These are phyloP conservation scores for Pterois miles DNA, from an alignment of 2,797 vertebrate species.

Conservation along the genomic window DNA sequence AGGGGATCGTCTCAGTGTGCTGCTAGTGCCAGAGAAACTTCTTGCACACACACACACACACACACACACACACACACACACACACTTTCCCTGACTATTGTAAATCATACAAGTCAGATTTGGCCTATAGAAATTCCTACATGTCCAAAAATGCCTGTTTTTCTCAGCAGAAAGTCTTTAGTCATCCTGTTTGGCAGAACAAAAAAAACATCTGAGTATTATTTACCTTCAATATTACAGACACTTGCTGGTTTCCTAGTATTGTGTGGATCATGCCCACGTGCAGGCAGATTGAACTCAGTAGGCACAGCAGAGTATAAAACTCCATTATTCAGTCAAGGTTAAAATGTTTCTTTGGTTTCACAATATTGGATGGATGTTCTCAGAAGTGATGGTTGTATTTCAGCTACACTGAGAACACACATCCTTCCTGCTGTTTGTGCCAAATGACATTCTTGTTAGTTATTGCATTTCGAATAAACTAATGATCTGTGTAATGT, in stretches of 20 bases:
- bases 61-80: slow-evolving; percentile 1
- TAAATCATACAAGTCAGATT: slow-evolving; percentile 11
- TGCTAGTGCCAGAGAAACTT: slow-evolving; percentile 26
- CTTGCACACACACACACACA: background rate
- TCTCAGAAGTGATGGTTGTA: background rate
- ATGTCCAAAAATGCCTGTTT: background rate
- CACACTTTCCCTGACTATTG: background rate
- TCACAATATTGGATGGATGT: background rate
- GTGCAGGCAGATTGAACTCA: background rate
- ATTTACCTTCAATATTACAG: background rate
- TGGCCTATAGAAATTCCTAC: background rate
- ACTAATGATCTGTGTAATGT: background rate
- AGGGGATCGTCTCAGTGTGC: slow-evolving; percentile 14
- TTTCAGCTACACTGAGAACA: background rate
- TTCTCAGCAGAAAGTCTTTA: background rate
- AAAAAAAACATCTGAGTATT: background rate
- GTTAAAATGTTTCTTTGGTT: slow-evolving; percentile 3
- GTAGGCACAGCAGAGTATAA: background rate
- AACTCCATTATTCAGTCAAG: slow-evolving; percentile 2
- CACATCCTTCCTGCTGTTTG: slow-evolving; percentile 8
- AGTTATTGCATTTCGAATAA: background rate
- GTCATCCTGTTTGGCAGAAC: background rate
- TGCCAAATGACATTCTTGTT: background rate
- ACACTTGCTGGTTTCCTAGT: background rate
- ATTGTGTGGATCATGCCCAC: background rate